Percentiles rank a stretch among this genome's conserved stretches.
phyloP scores from a whole-genome alignment of 2,797 vertebrate species.

The Eutrigla gurnardus region DNA sequence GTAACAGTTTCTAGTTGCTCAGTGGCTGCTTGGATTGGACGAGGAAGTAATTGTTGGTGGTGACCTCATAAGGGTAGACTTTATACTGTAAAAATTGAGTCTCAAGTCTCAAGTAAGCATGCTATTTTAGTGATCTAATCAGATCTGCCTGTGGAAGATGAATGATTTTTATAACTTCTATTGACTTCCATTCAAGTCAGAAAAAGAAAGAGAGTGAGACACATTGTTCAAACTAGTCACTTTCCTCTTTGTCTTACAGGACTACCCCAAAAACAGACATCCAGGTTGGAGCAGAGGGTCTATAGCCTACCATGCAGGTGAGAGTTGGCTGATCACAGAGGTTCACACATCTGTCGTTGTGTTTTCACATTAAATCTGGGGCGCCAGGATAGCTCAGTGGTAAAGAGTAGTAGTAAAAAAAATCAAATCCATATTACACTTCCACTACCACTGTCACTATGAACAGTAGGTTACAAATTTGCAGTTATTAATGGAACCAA shows the following conservation, averaged over 20 bases:
- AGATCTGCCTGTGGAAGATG: not conserved
- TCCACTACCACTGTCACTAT: not conserved
- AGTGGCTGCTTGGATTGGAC: constrained; percentile 33
- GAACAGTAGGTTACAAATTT: not conserved
- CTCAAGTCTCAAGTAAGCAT: not conserved
- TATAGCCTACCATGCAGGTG: constrained; percentile 96
- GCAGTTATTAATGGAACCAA: not conserved
- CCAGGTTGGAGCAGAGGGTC: constrained; percentile 97
- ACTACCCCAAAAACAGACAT: constrained; percentile 96
- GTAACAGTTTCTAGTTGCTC: constrained; percentile 30
- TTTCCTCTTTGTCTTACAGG: constrained; percentile 76
- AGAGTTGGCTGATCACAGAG: constrained; percentile 36
- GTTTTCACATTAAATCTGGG: not conserved
- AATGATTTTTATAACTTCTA: not conserved
- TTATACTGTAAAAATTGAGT: too few species aligned
- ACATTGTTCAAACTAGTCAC: not conserved
- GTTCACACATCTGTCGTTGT: not conserved
- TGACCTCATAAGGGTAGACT: not conserved
- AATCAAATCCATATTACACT: not conserved
- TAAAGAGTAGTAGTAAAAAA: not conserved
- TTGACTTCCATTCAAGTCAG: too few species aligned
- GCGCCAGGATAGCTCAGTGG: too few species aligned
- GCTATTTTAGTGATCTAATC: not conserved
- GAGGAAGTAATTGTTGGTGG: constrained; percentile 53
- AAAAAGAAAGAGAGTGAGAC: too few species aligned